Evolutionary conservation across 2,797 vertebrate genomes (phyloP), one percentile per base, ranked within the genome.

Genomic region (Sebastiscus tertius): DNA sequence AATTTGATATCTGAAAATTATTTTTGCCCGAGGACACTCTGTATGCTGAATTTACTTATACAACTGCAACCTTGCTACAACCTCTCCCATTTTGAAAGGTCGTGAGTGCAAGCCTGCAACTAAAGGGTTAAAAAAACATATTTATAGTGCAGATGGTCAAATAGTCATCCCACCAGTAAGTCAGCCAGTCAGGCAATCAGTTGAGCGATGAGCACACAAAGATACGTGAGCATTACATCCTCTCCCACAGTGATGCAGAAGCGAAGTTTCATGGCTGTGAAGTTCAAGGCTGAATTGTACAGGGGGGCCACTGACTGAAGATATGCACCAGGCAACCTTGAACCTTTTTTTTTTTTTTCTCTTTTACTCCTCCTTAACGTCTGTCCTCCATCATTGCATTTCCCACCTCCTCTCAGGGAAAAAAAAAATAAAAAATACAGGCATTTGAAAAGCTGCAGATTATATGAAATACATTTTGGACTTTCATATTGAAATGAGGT

Each of bases 401-500:
- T 81, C 85, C 86, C 75, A 65, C 91, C 80, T 80, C 89, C 82
- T 88, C 79, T 91, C 80, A 71, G 74, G 39, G 84, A 54, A 72
- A 49, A 72, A 56, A 56, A 62, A 71, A 79, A 87, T 81, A 79
- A 84, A 76, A 91, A 92, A 93, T 92, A 92, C 82, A 89, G 86
- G 77, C 71, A 76, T 92, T 93, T 94, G 90, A 94, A 94, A 95
- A 93, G 90, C 88, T 81, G 72, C 86, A 94, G 93, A 95, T 96
- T 93, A 92, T 93, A 93, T 93, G 89, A 94, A 94, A 94, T 92
- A 90, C 86, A 87, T 92, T 93, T 88, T 73, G 59, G 76, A 95
- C 95, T 95, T 96, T 95, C 92, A 95, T 94, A 95, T 96, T 95
- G 90, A 95, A 96, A 95, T 95, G 93, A 94, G 94, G 88, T 86